Evolutionary conservation across 1,140 invertebrate species (phyloP).

Genomic region (Listronotus bonariensis): DNA sequence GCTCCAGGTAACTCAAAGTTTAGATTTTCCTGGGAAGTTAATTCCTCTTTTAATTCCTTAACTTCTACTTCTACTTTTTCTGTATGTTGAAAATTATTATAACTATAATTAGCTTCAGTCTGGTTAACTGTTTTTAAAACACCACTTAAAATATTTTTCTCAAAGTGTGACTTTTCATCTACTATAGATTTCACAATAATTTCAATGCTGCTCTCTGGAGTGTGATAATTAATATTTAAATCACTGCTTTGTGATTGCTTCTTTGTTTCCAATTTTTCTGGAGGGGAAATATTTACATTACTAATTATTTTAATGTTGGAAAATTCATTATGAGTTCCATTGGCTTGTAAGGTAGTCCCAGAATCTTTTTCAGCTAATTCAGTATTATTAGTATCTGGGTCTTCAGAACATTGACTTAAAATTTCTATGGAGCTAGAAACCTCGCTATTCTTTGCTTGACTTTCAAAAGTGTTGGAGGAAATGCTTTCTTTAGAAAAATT

Average conservation of each 20-base stretch:
- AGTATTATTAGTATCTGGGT: neutral
- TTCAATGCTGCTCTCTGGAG: neutral
- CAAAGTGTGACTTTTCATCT: constrained; percentile 2
- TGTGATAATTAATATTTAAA: neutral
- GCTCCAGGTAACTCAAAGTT: neutral
- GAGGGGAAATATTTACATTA: neutral
- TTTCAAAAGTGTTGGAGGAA: no score
- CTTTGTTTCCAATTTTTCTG: no score
- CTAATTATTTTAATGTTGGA: neutral
- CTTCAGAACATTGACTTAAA: constrained; percentile 21
- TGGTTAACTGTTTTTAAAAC: neutral
- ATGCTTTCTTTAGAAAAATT: neutral
- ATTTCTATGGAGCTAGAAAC: constrained; percentile 17
- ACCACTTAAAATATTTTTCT: constrained; percentile 8
- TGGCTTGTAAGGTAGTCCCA: neutral
- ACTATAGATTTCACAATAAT: neutral
- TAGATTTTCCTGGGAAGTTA: no score
- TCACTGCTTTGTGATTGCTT: no score
- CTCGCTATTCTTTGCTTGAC: neutral
- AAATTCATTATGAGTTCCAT: neutral
- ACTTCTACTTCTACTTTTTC: no score
- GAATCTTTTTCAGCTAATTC: neutral
- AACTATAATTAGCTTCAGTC: neutral
- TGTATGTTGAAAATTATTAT: no score
- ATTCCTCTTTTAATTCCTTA: no score